Percentiles rank a stretch among this genome's conserved stretches.
These are phyloP conservation scores for Myiotriccus ornatus DNA, from an alignment of 2,797 vertebrate species.

Conservation along the genomic window DNA sequence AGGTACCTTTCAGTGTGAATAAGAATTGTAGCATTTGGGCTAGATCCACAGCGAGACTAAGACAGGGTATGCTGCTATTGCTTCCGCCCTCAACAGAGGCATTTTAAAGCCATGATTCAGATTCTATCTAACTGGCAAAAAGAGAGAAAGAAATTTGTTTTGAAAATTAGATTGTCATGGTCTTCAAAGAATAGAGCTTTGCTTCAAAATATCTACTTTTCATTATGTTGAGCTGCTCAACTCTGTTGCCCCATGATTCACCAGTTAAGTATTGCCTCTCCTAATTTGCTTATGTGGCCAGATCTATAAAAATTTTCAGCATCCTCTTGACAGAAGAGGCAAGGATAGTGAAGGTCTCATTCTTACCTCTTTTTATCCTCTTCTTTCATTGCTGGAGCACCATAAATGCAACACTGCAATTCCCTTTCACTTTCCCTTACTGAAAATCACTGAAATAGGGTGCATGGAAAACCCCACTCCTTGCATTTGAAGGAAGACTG, in stretches of 20 bases:
- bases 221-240: not conserved
- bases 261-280: not conserved
- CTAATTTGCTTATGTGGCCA: not conserved
- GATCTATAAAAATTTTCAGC: not conserved
- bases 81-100: not conserved
- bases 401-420: too few species aligned
- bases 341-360: not conserved
- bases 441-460: accelerated
- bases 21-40: not conserved
- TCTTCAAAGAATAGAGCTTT: not conserved
- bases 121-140: not conserved
- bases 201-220: not conserved
- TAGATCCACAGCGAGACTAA: not conserved
- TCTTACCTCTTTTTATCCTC: not conserved
- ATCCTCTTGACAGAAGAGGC: not conserved
- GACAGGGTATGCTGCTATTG: not conserved
- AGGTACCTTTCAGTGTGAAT: slow-evolving; percentile 16
- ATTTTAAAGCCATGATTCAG: not conserved
- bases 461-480: accelerated
- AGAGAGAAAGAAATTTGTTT: not conserved
- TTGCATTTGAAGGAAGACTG: not conserved
- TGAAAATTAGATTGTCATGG: not conserved
- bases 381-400: not conserved
- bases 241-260: not conserved
- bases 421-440: not conserved